Percentiles rank a stretch among this genome's conserved stretches.
Evolutionary conservation across 2,797 vertebrate species (phyloP).

Genomic region (Brotogeris chrysoptera): DNA sequence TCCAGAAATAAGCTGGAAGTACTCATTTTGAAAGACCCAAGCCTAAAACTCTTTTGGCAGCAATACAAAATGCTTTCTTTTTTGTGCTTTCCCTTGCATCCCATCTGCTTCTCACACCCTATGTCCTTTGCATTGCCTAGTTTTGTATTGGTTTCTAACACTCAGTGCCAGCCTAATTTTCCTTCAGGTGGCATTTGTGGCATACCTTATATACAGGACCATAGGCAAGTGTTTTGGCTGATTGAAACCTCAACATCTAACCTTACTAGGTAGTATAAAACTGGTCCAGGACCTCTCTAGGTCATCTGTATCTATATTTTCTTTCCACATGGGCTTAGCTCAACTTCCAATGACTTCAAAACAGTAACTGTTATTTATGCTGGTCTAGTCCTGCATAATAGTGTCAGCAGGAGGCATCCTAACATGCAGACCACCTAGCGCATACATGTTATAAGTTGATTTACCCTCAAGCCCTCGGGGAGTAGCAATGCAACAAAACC

Average conservation of each 20-base stretch:
- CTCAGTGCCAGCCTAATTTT: neutral
- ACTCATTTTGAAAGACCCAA: neutral
- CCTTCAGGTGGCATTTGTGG: neutral
- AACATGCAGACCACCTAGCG: neutral
- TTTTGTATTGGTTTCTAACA: neutral
- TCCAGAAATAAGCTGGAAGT: neutral
- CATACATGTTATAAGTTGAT: neutral
- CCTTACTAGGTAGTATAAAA: neutral
- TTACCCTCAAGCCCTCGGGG: neutral
- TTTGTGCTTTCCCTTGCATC: neutral
- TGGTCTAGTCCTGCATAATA: accelerated
- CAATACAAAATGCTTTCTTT: neutral
- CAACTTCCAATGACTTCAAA: neutral
- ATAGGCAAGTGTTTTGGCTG: neutral
- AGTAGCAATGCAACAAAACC: neutral
- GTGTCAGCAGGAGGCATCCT: neutral
- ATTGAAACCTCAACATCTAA: neutral
- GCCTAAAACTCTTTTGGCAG: neutral
- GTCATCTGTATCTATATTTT: neutral
- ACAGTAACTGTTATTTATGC: neutral
- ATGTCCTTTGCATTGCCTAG: neutral
- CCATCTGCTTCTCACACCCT: neutral
- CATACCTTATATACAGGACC: neutral
- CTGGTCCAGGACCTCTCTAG: neutral
- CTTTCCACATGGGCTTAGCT: neutral